Percentiles rank a stretch among this genome's conserved stretches.
Evolutionary conservation across 2,888 invertebrate genomes (phyloP).

Genomic region (Drosophila multiciliata): DNA sequence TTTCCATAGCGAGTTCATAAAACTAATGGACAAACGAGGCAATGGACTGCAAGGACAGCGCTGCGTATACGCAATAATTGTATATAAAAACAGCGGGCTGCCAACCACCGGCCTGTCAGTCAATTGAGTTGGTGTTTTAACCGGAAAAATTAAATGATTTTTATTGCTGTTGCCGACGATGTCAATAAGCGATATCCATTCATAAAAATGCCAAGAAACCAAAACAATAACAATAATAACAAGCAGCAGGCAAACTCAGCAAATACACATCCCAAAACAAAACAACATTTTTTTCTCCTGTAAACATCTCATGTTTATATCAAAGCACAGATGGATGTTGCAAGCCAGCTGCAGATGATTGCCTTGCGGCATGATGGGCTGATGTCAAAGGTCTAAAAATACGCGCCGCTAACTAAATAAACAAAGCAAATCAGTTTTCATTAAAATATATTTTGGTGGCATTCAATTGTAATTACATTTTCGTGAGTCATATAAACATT

Average conservation of each 20-base stretch:
- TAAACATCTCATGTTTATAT: constrained; percentile 72
- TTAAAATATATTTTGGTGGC: neutral
- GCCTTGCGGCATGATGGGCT: constrained; percentile 26
- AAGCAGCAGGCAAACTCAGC: constrained; percentile 13
- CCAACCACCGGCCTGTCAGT: constrained; percentile 9
- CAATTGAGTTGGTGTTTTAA: constrained; percentile 63
- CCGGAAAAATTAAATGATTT: constrained; percentile 64
- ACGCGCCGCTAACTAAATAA: constrained; percentile 28
- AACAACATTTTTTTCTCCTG: constrained; percentile 56
- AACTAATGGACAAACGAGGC: constrained; percentile 27
- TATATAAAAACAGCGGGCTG: constrained; percentile 3
- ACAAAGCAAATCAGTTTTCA: constrained; percentile 11
- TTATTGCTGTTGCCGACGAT: constrained; percentile 49
- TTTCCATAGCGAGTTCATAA: constrained; percentile 59
- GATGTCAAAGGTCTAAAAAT: constrained; percentile 52
- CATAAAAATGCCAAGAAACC: constrained; percentile 68
- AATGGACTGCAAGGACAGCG: constrained; percentile 28
- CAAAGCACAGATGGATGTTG: neutral
- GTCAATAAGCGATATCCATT: constrained; percentile 51
- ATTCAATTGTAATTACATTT: constrained; percentile 4
- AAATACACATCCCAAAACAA: constrained; percentile 42
- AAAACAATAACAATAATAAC: constrained; percentile 29
- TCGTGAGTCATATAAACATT: neutral
- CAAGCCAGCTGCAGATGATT: constrained; percentile 21
- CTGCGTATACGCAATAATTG: constrained; percentile 49